A percentile compares a stretch with the other conserved stretches of the same genome.
phyloP scores from a whole-genome alignment of 1,140 invertebrate genomes.

The Eumeta japonica region DNA sequence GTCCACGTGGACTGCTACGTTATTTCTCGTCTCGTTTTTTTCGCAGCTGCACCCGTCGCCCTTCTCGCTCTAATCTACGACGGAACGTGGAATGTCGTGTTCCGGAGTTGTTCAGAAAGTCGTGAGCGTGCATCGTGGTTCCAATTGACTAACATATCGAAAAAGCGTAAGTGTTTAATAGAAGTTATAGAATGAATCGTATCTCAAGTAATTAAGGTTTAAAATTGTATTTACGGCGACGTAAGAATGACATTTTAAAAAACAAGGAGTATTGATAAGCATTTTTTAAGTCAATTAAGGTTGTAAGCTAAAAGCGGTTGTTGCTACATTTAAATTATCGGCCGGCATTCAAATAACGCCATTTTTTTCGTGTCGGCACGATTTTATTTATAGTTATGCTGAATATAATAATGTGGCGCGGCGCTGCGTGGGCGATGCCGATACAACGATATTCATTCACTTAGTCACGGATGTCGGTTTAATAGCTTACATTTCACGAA shows the following conservation, averaged over 20 bases:
- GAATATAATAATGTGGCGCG: slow-evolving; percentile 29
- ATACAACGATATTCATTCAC: slow-evolving; percentile 30
- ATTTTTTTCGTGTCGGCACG: slow-evolving; percentile 55
- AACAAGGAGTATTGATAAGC: slow-evolving; percentile 44
- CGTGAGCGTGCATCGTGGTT: slow-evolving; percentile 58
- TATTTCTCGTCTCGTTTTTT: slow-evolving; percentile 53
- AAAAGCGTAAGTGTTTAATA: slow-evolving; percentile 27
- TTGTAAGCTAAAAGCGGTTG: slow-evolving; percentile 57
- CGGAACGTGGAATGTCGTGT: slow-evolving; percentile 58
- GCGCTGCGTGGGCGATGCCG: slow-evolving; percentile 30
- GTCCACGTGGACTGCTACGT: slow-evolving; percentile 53
- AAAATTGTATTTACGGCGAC: slow-evolving; percentile 13
- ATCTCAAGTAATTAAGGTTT: slow-evolving; percentile 17
- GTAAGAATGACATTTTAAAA: slow-evolving; percentile 21
- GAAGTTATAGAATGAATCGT: slow-evolving; percentile 22
- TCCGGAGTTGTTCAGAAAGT: slow-evolving; percentile 56
- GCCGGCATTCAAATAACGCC: slow-evolving; percentile 55
- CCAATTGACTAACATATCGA: slow-evolving; percentile 28
- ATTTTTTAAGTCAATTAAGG: slow-evolving; percentile 58
- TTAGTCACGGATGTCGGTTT: slow-evolving; percentile 25
- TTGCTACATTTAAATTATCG: slow-evolving; percentile 59
- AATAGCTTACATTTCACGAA: slow-evolving; percentile 14
- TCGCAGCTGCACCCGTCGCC: slow-evolving; percentile 38
- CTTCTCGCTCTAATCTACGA: slow-evolving; percentile 56
- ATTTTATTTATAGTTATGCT: slow-evolving; percentile 51